These are phyloP conservation scores for Thelaira solivaga DNA, from an alignment of 2,888 invertebrate species.

Conservation along the genomic window DNA sequence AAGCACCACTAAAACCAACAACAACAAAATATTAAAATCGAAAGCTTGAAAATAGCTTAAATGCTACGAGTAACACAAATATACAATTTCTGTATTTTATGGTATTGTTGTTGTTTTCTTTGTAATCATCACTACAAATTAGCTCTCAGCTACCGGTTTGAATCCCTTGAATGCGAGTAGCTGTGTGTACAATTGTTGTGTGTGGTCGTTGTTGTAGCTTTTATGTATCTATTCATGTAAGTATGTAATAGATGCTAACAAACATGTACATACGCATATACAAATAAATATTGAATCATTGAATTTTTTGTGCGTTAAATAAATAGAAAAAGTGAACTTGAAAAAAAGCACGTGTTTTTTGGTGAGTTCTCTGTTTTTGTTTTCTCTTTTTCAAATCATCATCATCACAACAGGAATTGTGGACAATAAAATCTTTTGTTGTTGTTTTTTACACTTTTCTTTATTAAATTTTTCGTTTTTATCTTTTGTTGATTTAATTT, in stretches of 20 bases:
- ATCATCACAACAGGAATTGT: slow-evolving; percentile 46
- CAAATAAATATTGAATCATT: neutral
- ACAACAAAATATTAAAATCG: too few species aligned
- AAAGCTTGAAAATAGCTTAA: too few species aligned
- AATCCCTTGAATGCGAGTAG: neutral
- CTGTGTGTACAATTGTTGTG: neutral
- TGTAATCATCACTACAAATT: slow-evolving; percentile 9
- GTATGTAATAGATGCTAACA: neutral
- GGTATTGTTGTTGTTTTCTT: neutral
- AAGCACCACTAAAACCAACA: too few species aligned
- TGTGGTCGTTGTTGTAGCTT: slow-evolving; percentile 12
- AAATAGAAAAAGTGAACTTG: slow-evolving; percentile 47
- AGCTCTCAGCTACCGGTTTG: neutral
- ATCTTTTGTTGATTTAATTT: neutral
- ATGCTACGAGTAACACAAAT: too few species aligned
- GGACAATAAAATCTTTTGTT: slow-evolving; percentile 34
- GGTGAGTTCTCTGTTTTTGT: slow-evolving; percentile 16
- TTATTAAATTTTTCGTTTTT: neutral
- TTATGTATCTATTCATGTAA: neutral
- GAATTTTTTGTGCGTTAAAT: slow-evolving; percentile 7
- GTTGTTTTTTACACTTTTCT: neutral
- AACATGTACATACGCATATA: too few species aligned
- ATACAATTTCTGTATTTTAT: neutral
- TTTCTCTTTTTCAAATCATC: neutral
- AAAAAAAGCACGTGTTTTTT: slow-evolving; percentile 60